Evolutionary conservation across 2,888 invertebrate species (phyloP).

Genomic region (Thereva nobilitata): DNA sequence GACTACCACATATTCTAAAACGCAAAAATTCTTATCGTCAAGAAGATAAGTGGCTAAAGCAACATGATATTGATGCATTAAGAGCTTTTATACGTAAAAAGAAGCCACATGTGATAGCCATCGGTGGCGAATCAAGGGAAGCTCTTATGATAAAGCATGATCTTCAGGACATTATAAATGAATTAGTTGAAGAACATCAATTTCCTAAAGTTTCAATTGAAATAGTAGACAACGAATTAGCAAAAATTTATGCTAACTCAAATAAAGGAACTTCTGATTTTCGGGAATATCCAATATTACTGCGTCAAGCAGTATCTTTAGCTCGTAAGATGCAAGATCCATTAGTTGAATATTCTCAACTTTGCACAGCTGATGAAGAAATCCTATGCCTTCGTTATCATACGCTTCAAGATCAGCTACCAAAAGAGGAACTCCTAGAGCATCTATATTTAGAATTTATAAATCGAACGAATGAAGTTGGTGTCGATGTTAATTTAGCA

Average conservation of each 20-base stretch:
- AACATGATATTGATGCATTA: slow-evolving; percentile 69
- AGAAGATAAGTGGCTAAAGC: slow-evolving; percentile 69
- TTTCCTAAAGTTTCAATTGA: slow-evolving; percentile 87
- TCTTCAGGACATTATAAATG: slow-evolving; percentile 72
- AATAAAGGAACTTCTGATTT: slow-evolving; percentile 86
- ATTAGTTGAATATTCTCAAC: slow-evolving; percentile 91
- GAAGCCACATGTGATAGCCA: slow-evolving; percentile 91
- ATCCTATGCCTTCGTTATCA: slow-evolving; percentile 93
- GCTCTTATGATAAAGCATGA: slow-evolving; percentile 81
- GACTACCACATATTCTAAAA: slow-evolving; percentile 84
- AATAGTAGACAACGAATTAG: slow-evolving; percentile 90
- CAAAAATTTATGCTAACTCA: slow-evolving; percentile 90
- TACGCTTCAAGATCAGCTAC: slow-evolving; percentile 77
- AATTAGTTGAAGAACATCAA: slow-evolving; percentile 80
- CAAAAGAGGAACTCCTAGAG: slow-evolving; percentile 84
- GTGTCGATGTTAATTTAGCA: slow-evolving; percentile 94
- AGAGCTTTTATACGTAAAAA: slow-evolving; percentile 84
- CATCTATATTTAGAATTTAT: slow-evolving; percentile 88
- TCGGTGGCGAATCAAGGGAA: slow-evolving; percentile 90
- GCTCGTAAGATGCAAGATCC: slow-evolving; percentile 95
- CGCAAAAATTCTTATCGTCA: slow-evolving; percentile 74
- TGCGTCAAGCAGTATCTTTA: slow-evolving; percentile 91
- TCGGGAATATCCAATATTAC: slow-evolving; percentile 86
- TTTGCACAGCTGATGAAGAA: slow-evolving; percentile 96
- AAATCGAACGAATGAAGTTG: slow-evolving; percentile 96